phyloP scores from a whole-genome alignment of 2,113 vertebrate species.

The Brevimyrus niger region DNA sequence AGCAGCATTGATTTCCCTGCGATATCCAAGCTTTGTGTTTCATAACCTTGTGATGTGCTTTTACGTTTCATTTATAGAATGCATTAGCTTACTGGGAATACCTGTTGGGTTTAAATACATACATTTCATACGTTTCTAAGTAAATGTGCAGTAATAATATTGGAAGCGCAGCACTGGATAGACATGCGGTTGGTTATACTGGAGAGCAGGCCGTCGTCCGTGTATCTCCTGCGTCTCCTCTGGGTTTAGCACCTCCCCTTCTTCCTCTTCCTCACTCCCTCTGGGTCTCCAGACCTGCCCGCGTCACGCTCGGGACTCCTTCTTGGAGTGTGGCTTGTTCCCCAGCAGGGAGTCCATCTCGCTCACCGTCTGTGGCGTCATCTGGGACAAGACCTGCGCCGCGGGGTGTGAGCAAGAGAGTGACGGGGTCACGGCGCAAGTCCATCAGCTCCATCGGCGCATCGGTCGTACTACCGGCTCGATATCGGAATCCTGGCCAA shows the following conservation, averaged over 20 bases:
- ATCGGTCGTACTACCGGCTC: neutral
- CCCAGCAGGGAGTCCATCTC: conserved; percentile 81
- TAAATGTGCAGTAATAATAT: conserved; percentile 54
- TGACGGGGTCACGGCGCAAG: neutral
- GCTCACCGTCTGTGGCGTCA: conserved; percentile 69
- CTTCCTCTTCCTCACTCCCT: neutral
- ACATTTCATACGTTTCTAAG: conserved; percentile 32
- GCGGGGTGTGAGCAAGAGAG: neutral
- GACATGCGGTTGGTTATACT: conserved; percentile 61
- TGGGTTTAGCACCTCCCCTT: neutral
- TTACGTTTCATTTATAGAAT: conserved; percentile 15
- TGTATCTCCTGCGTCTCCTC: neutral
- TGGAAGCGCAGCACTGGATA: conserved; percentile 61
- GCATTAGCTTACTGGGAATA: neutral
- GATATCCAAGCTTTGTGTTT: neutral
- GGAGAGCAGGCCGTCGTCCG: neutral
- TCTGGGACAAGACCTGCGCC: conserved; percentile 36
- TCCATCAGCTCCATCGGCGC: neutral
- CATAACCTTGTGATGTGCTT: neutral
- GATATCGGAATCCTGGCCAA: neutral
- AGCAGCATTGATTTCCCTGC: neutral
- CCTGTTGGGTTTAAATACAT: neutral
- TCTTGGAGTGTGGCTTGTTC: conserved; percentile 77
- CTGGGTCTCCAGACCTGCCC: conserved; percentile 2
- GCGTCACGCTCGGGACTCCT: conserved; percentile 62